phyloP scores from a whole-genome alignment of 1,140 invertebrate species.

The Episyrphus balteatus region DNA sequence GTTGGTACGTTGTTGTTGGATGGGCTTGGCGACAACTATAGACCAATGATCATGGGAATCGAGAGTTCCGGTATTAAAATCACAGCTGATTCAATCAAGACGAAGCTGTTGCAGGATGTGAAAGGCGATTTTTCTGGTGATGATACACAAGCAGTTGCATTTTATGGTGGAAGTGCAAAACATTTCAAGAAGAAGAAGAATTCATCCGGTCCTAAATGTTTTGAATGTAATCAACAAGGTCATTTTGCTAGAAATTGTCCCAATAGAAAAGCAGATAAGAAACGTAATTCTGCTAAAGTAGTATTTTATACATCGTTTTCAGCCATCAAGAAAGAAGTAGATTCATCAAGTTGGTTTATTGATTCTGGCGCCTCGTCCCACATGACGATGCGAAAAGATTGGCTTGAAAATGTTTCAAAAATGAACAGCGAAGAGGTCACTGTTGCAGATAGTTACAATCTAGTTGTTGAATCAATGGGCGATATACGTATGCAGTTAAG shows the following conservation, averaged over 20 bases:
- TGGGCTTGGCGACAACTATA: constrained; percentile 27
- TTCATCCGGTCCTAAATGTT: not conserved
- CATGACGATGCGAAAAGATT: not conserved
- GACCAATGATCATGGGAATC: constrained; percentile 25
- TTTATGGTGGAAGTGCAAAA: no score
- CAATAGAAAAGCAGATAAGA: not conserved
- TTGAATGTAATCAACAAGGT: not conserved
- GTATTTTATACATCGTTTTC: no score
- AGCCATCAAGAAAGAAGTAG: no score
- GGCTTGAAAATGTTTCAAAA: not conserved
- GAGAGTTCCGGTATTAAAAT: constrained; percentile 1
- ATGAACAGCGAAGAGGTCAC: not conserved
- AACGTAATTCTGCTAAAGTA: no score
- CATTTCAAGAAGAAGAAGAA: no score
- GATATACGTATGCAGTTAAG: not conserved
- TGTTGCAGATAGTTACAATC: not conserved
- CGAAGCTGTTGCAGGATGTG: not conserved
- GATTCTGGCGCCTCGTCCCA: constrained; percentile 4
- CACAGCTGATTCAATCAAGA: not conserved
- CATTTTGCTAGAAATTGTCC: not conserved
- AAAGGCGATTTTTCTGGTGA: no score
- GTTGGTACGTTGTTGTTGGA: constrained; percentile 21
- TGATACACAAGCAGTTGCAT: no score
- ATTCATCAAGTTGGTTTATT: no score
- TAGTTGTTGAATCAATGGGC: not conserved